Conservation (phyloP, 2,888 invertebrate species). For the Scaptodrosophila latifasciaeformis region DNA sequence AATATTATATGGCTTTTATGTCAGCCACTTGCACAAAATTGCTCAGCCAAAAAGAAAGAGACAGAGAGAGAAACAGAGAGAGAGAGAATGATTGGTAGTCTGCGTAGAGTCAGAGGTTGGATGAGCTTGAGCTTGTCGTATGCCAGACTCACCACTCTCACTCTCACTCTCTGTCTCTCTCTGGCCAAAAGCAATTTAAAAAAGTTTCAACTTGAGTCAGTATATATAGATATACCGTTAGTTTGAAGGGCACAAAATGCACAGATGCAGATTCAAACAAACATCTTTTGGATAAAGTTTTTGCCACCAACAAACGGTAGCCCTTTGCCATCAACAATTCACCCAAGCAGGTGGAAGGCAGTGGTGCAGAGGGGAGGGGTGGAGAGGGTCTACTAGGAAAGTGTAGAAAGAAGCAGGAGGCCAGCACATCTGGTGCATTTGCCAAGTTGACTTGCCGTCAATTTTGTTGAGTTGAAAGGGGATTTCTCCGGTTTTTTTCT, state of each 20-base stretch:
- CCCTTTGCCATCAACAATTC: slow-evolving; percentile 3
- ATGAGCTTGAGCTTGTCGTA: slow-evolving; percentile 3
- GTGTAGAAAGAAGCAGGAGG: background rate
- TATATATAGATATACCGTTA: background rate
- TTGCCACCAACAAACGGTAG: background rate
- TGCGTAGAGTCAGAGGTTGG: background rate
- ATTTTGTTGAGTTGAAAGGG: no score
- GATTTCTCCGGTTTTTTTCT: no score
- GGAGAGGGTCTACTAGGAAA: no score
- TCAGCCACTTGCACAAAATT: slow-evolving; percentile 64
- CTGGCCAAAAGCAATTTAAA: slow-evolving; percentile 26
- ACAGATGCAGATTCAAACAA: slow-evolving; percentile 1
- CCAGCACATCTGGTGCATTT: background rate
- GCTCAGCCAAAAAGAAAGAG: slow-evolving; percentile 30
- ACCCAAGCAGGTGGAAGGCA: no score
- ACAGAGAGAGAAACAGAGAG: background rate
- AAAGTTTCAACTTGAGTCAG: slow-evolving; percentile 22
- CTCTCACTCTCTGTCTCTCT: background rate
- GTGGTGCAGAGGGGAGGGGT: no score
- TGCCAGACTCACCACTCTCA: background rate
- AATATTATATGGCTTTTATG: slow-evolving; percentile 66
- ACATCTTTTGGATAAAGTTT: background rate
- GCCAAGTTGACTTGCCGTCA: no score
- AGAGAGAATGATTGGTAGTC: no score
- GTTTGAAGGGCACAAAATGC: slow-evolving; percentile 15